Conservation (phyloP, 2,113 vertebrate species). For the Boulengeromyrus knoepffleri region DNA sequence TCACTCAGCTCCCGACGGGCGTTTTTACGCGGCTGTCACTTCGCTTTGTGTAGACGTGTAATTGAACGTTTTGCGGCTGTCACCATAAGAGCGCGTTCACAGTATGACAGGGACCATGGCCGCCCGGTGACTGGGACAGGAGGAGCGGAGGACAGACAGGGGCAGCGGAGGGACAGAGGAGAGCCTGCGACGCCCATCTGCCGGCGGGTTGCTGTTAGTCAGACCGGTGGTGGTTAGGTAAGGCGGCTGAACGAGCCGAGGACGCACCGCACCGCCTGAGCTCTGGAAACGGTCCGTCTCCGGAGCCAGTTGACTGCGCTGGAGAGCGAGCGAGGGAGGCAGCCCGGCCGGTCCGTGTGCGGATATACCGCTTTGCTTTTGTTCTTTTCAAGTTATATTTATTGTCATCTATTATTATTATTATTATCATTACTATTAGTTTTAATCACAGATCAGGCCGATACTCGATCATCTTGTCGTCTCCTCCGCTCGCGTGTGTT, state of each 20-base stretch:
- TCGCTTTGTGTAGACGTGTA: neutral
- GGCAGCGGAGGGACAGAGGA: neutral
- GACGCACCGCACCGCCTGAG: neutral
- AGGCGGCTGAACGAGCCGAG: neutral
- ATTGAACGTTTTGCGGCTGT: neutral
- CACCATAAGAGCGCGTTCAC: neutral
- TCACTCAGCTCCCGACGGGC: neutral
- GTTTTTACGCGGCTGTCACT: neutral
- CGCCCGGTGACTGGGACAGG: conserved; percentile 12
- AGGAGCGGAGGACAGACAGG: neutral
- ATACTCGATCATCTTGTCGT: neutral
- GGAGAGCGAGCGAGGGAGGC: conserved; percentile 33
- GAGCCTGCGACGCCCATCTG: conserved; percentile 4
- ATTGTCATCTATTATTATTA: neutral
- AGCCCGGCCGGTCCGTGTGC: neutral
- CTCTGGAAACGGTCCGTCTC: conserved; percentile 32
- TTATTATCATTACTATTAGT: neutral
- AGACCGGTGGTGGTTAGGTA: neutral
- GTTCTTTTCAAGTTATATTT: neutral
- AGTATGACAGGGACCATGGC: conserved; percentile 17
- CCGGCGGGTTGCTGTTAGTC: neutral
- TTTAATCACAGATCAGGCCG: neutral
- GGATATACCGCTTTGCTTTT: neutral
- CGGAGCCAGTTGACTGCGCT: conserved; percentile 44
- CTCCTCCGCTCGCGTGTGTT: neutral